Evolutionary conservation across 1,140 invertebrate species (phyloP).

Genomic region (Drosophila bipectinata): DNA sequence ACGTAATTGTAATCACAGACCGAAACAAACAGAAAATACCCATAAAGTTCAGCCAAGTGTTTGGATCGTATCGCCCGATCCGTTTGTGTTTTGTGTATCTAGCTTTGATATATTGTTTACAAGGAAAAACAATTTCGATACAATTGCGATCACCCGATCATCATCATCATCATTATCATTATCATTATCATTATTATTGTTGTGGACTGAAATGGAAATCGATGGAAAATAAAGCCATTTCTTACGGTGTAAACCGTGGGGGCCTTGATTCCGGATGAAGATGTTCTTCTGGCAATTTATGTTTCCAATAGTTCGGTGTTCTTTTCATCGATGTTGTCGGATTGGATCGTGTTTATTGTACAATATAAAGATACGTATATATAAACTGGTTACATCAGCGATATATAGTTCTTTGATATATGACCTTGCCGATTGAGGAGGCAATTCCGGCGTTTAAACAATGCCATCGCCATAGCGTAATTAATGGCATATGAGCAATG

Average conservation of each 20-base stretch:
- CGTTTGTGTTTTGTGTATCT: conserved; percentile 4
- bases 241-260: neutral
- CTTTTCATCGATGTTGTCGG: neutral
- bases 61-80: conserved; percentile 20
- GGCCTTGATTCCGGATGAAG: neutral
- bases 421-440: conserved; percentile 12
- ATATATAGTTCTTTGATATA: conserved; percentile 15
- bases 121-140: conserved; percentile 8
- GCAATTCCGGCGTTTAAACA: conserved; percentile 34
- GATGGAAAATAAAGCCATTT: neutral
- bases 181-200: neutral
- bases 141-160: conserved; percentile 21
- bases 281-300: conserved; percentile 3
- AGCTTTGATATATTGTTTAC: conserved; percentile 50
- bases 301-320: neutral
- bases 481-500: conserved; percentile 57
- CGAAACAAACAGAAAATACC: conserved; percentile 11
- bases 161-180: conserved; percentile 10
- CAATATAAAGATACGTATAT: neutral
- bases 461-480: conserved; percentile 44
- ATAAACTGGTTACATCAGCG: conserved; percentile 9
- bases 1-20: neutral
- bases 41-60: conserved; percentile 37
- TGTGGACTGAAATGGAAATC: conserved; percentile 3
- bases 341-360: neutral